Percentiles rank a stretch among this genome's conserved stretches.
phyloP scores from a whole-genome alignment of 1,140 invertebrate species.

The Spodoptera frugiperda region DNA sequence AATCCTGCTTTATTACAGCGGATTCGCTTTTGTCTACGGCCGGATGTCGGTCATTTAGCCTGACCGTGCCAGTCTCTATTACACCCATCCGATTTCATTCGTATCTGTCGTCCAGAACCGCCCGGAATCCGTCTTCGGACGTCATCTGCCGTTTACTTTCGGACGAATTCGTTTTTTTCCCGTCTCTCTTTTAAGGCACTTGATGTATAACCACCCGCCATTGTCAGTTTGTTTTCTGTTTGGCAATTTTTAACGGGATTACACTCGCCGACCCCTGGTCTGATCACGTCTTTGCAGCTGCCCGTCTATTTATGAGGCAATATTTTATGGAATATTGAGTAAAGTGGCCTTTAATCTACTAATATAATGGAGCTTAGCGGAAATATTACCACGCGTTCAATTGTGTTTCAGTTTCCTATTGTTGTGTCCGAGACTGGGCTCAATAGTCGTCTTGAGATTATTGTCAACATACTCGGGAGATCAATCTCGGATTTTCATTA shows the following conservation, averaged over 20 bases:
- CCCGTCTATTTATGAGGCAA: conserved; percentile 82
- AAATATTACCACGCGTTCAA: conserved; percentile 65
- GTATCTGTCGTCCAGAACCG: conserved; percentile 76
- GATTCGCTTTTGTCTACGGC: conserved; percentile 85
- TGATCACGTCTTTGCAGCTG: conserved; percentile 78
- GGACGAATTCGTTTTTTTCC: conserved; percentile 56
- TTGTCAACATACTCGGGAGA: conserved; percentile 48
- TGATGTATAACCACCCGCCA: conserved; percentile 72
- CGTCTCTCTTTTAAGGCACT: conserved; percentile 68
- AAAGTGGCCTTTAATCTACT: conserved; percentile 85
- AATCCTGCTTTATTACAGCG: conserved; percentile 87
- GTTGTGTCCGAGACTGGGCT: conserved; percentile 54
- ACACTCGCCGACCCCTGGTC: conserved; percentile 59
- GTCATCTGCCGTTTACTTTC: conserved; percentile 67
- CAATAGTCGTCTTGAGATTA: conserved; percentile 65
- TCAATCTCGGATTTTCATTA: conserved; percentile 2
- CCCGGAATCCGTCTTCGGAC: conserved; percentile 71
- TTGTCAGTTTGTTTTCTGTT: conserved; percentile 82
- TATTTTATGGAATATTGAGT: conserved; percentile 85
- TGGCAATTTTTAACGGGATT: conserved; percentile 85
- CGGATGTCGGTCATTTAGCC: conserved; percentile 82
- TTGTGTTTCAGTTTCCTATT: conserved; percentile 80
- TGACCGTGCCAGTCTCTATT: conserved; percentile 79
- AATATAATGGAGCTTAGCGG: conserved; percentile 78
- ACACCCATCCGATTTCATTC: conserved; percentile 81